Evolutionary conservation across 2,888 invertebrate species (phyloP).

Genomic region (Axea sp.): DNA sequence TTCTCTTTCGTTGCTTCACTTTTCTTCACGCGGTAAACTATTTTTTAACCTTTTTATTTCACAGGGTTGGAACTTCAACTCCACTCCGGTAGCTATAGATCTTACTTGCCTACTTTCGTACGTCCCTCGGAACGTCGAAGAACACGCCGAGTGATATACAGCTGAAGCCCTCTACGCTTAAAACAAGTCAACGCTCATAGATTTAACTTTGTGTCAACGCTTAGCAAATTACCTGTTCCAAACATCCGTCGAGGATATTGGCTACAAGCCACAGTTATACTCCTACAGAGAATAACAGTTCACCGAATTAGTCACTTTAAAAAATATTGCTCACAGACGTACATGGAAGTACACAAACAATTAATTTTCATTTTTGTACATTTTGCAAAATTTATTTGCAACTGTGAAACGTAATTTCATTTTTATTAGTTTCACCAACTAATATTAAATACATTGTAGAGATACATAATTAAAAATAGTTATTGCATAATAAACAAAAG

Average conservation of each 20-base stretch:
- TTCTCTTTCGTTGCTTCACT: conserved; percentile 2
- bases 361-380: conserved; percentile 51
- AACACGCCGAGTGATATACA: conserved; percentile 59
- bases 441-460: no score
- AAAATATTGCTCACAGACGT: conserved; percentile 38
- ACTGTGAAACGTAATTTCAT: no score
- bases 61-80: conserved; percentile 42
- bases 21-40: conserved; percentile 6
- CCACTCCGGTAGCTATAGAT: conserved; percentile 51
- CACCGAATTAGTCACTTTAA: conserved; percentile 56
- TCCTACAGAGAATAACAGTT: conserved; percentile 45
- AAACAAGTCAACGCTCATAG: conserved; percentile 62
- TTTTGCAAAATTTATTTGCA: conserved; percentile 14
- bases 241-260: conserved; percentile 62
- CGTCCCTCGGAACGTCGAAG: conserved; percentile 61
- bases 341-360: conserved; percentile 27
- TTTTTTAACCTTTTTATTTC: conserved; percentile 49
- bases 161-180: conserved; percentile 56
- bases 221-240: conserved; percentile 62
- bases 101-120: conserved; percentile 60
- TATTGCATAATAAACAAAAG: no score
- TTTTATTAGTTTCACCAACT: no score
- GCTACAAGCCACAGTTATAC: conserved; percentile 55
- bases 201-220: conserved; percentile 64
- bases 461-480: no score